Base-by-base conservation (phyloP, 2,797 vertebrate species). In the Psittacula derbiana region DNA sequence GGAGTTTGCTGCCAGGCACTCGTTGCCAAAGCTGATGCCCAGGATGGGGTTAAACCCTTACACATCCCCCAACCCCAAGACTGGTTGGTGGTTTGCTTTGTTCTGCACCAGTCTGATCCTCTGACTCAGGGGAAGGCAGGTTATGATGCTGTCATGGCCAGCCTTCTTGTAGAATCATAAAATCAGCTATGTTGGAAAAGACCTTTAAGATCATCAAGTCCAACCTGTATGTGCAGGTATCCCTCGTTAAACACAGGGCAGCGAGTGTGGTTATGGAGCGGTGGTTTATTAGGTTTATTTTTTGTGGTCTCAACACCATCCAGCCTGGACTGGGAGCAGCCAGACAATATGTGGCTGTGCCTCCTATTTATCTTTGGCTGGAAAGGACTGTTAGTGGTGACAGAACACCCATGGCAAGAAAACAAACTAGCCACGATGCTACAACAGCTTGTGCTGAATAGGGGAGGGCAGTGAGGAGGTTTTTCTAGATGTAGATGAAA, bases 1-100 rank as follows among this genome's bases (percentile, higher is more conserved):
- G 72, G 0, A 0, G 23, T 40, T 40, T 4, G 2, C 20, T 47
- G 53, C 53, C 4, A 0, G 30, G 38, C 40, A 3, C 4, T 1
- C 31, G 69, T 80, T 86, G 70, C 43, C 36, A 52, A 47, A 80
- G 52, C 43, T 31, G 61, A 33, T 46, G 53, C 50, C 52, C 12
- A 12, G 40, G 65, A 41, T 66, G 64, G 53, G 6, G 40, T 69
- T 33, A 62, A 55, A 69, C 4, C 10, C 62, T 28, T 64, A 40
- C 70, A 11, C 21, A 2, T 8, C 4, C 19, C 31, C 14, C 15
- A 58, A 8, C 55, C 55, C 55, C 23, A 14, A 36, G 7, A 36
- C 23, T 11, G 33, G 55, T 36, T 58, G 55, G n/a, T 58, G 55
- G 55, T 58, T 82, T 4, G 4, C 33, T 28, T 74, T 65, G 40